Evolutionary conservation across 2,797 vertebrate species (phyloP).

Genomic region (Sebastes matsubarae): DNA sequence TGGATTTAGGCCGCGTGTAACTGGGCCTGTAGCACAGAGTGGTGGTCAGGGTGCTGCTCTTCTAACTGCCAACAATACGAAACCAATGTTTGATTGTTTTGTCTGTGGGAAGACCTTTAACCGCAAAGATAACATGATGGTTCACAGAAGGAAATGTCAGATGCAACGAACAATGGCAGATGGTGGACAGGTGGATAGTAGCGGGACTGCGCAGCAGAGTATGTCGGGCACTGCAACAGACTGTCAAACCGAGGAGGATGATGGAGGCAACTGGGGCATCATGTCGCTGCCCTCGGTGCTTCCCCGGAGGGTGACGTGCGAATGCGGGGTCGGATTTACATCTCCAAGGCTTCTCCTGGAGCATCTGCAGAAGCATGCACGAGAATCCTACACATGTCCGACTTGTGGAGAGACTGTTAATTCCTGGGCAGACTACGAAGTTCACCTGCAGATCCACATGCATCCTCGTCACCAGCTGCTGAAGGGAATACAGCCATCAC

Average conservation of each 20-base stretch:
- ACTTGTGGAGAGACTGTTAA: conserved; percentile 83
- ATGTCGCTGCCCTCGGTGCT: conserved; percentile 86
- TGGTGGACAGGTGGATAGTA: background rate
- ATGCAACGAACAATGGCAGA: conserved; percentile 34
- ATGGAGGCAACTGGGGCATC: conserved; percentile 79
- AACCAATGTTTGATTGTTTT: conserved; percentile 76
- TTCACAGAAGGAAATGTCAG: conserved; percentile 79
- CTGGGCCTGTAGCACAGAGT: conserved; percentile 17
- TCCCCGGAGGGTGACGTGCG: conserved; percentile 84
- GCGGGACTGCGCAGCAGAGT: conserved; percentile 17
- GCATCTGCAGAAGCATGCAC: conserved; percentile 84
- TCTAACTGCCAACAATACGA: conserved; percentile 37
- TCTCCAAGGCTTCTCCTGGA: conserved; percentile 83
- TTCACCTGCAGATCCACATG: conserved; percentile 83
- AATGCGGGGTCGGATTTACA: conserved; percentile 83
- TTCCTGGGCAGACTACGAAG: conserved; percentile 85
- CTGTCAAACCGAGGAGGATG: conserved; percentile 45
- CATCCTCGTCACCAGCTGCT: conserved; percentile 70
- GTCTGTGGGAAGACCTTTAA: conserved; percentile 80
- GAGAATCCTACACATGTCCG: conserved; percentile 84
- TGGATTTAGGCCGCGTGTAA: conserved; percentile 58
- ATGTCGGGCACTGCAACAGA: conserved; percentile 43
- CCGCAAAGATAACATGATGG: conserved; percentile 83
- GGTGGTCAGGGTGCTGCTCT: conserved; percentile 22
- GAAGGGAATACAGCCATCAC: conserved; percentile 64